Base-by-base conservation (phyloP, 2,888 invertebrate genomes). In the Pachymerium ferrugineum region DNA sequence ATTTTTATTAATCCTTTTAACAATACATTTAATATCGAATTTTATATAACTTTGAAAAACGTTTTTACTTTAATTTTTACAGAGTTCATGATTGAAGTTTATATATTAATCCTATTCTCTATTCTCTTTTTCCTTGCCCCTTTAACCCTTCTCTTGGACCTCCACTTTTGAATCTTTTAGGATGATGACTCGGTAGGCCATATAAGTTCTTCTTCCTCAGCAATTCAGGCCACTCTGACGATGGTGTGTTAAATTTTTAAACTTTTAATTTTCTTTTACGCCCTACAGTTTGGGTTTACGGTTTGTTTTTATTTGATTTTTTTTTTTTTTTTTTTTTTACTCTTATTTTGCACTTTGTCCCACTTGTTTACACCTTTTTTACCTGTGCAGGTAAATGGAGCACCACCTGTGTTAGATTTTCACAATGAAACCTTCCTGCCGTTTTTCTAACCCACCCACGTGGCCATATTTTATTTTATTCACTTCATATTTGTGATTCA, bases 381-480 rank as follows among this genome's bases (percentile, higher is more conserved):
- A 33, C 12, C 33, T 33, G 2, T 38, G 38, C 14, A 38, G 38
- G 8, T 38, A 38, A 38, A 38, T 38, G 38, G 38, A 6, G n/a
- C 38, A 38, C 2, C 38, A 38, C 38, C 38, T 38, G 38, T 38
- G 38, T 38, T 38, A 1, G 8, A 38, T n/a, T 4, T 38, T 8
- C 6, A n/a, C 2, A 4, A n/a, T 38, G 38, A n/a, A n/a, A n/a
- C n/a, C n/a, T n/a, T 4, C 68, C 6, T 42, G 30, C 30, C 25
- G 38, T 75, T 68, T 73, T 70, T 69, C 71, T 74, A 22, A 33
- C 72, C 47, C 73, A 74, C 75, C 38, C 38, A 38, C 38, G 38
- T 38, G 38, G n/a, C 38, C 3, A n/a, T 8, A n/a, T 38, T 38
- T 4, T 2, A 38, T 38, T 38, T 3, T 4, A n/a, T 38, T 38